Evolutionary conservation across 2,797 vertebrate species (phyloP).

Genomic region (Chromobotia macracanthus): DNA sequence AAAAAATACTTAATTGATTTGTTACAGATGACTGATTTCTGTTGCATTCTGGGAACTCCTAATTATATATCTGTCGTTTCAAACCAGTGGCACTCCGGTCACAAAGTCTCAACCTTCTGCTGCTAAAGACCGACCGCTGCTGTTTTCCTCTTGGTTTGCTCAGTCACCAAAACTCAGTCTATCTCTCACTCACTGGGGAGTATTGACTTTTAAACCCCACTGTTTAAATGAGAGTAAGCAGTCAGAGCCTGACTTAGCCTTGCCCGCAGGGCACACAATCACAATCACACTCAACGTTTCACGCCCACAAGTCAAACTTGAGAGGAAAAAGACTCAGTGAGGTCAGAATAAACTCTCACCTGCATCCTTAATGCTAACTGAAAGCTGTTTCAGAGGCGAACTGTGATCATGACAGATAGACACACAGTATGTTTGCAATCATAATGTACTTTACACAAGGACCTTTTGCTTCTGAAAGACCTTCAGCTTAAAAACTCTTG

Average conservation of each 20-base stretch:
- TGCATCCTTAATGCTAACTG: slow-evolving; percentile 21
- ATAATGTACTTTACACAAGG: background rate
- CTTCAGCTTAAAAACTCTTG: background rate
- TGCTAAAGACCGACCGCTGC: slow-evolving; percentile 28
- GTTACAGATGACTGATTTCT: background rate
- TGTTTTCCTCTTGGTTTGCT: slow-evolving; percentile 31
- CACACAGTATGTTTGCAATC: background rate
- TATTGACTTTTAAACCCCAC: slow-evolving; percentile 71
- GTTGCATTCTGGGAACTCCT: background rate
- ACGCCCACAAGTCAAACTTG: slow-evolving; percentile 59
- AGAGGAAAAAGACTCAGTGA: slow-evolving; percentile 32
- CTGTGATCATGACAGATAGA: slow-evolving; percentile 10
- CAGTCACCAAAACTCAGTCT: slow-evolving; percentile 60
- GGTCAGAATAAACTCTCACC: slow-evolving; percentile 26
- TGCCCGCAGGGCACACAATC: slow-evolving; percentile 58
- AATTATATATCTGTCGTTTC: background rate
- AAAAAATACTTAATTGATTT: background rate
- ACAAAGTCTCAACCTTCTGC: slow-evolving; percentile 13
- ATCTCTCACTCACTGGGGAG: slow-evolving; percentile 61
- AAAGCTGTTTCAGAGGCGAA: slow-evolving; percentile 14
- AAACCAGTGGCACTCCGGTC: background rate
- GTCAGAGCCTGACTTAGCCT: slow-evolving; percentile 61
- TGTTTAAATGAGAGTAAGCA: slow-evolving; percentile 73
- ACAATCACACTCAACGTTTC: slow-evolving; percentile 65
- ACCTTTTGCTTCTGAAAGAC: background rate